Evolutionary conservation across 2,797 vertebrate genomes (phyloP), one percentile per base, ranked within the genome.

Genomic region (Acipenser transmontanus): DNA sequence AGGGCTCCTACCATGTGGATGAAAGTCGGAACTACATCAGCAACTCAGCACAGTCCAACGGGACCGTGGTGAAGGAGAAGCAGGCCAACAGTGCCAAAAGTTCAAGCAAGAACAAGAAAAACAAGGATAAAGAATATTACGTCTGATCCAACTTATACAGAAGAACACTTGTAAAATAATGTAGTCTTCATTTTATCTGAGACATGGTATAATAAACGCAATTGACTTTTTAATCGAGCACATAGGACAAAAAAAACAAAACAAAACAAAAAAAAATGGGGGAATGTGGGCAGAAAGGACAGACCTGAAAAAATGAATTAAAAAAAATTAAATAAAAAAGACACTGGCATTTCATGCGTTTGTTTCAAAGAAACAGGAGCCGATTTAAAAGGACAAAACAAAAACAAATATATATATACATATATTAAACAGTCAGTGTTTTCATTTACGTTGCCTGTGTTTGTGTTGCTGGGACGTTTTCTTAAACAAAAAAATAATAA

Each of bases 1-100:
- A 99, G 73, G 97, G 96, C 54, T 99, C 96, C 0, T 99, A 99
- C 78, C 95, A 97, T 0, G 96, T 99, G 66, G 97, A 99, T 6
- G 97, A 99, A 86, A 98, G 94, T 74, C 94, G 96, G 80, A 99
- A 99, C 88, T 98, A 99, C 91, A 99, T 99, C 90, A 98, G 96
- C 92, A 99, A 98, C 88, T 97, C 96, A 48, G 96, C 97, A 63
- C 96, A 98, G 88, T 96, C 95, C 81, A 99, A 99, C 1, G 97
- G 97, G 80, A 92, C 95, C 63, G 88, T 97, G 0, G 92, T 98
- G 71, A 99, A 99, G 84, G 96, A 98, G 80, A 99, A 99, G 62
- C 93, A 93, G 51, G 90, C 91, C 77, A 93, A 91, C 90, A 92
- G 91, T 57, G 88, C 91, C 66, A 97, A 98, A 88, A 91, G 91